phyloP scores from a whole-genome alignment of 2,888 invertebrate genomes.

The Aporophyla lueneburgensis region DNA sequence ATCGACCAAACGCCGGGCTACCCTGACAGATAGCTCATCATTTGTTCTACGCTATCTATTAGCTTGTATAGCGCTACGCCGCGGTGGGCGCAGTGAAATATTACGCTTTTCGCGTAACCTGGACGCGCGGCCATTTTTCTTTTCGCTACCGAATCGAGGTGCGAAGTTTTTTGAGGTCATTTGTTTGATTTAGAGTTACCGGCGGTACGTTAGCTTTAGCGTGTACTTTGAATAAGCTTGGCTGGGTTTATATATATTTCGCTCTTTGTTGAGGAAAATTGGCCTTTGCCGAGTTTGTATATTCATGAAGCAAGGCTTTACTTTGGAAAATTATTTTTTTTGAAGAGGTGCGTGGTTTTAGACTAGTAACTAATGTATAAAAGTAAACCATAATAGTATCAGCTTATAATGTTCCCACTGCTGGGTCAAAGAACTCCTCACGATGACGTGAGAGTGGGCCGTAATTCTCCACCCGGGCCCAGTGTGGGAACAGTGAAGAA shows the following conservation, averaged over 20 bases:
- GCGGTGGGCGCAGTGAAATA: slow-evolving; percentile 74
- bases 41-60: slow-evolving; percentile 71
- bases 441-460: too few relatives aligned
- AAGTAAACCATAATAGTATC: neutral
- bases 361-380: neutral
- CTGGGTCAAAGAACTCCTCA: too few relatives aligned
- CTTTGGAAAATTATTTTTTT: neutral
- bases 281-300: neutral
- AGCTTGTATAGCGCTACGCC: slow-evolving; percentile 54
- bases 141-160: slow-evolving; percentile 59
- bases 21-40: slow-evolving; percentile 72
- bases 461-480: too few relatives aligned
- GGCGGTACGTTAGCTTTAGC: slow-evolving; percentile 7
- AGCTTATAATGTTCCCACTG: too few relatives aligned
- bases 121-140: slow-evolving; percentile 54
- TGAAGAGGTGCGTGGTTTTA: neutral
- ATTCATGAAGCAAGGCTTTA: neutral
- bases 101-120: slow-evolving; percentile 64
- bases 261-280: neutral
- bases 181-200: slow-evolving; percentile 54
- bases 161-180: slow-evolving; percentile 43
- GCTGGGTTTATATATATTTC: neutral
- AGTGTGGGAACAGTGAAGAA: too few relatives aligned
- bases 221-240: slow-evolving; percentile 4
- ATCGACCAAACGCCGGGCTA: slow-evolving; percentile 58